These are phyloP conservation scores for Zygogramma bicolorata DNA, from an alignment of 2,888 invertebrate species.

Conservation along the genomic window DNA sequence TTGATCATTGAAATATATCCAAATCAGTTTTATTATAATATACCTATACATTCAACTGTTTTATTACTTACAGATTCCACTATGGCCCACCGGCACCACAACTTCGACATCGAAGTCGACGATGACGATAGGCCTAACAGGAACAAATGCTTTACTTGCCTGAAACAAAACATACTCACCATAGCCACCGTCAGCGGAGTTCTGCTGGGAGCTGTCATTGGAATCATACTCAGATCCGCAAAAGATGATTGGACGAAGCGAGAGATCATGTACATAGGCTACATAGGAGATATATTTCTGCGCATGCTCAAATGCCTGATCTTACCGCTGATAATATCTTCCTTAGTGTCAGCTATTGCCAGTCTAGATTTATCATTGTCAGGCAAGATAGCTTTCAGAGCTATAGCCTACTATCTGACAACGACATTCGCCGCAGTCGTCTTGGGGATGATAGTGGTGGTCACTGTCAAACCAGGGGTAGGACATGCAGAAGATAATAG, in stretches of 20 bases:
- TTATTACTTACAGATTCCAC: background rate
- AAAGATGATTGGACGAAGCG: constrained; percentile 68
- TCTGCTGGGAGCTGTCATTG: constrained; percentile 69
- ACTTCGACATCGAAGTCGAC: constrained; percentile 42
- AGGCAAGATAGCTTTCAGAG: constrained; percentile 75
- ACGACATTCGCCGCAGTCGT: constrained; percentile 79
- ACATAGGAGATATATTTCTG: constrained; percentile 76
- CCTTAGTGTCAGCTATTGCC: constrained; percentile 78
- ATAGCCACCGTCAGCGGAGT: constrained; percentile 72
- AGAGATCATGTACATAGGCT: constrained; percentile 78
- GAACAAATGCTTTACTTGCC: constrained; percentile 55
- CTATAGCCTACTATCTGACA: constrained; percentile 76
- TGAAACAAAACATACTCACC: constrained; percentile 69
- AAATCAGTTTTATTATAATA: too few relatives aligned
- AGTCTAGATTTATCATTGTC: constrained; percentile 77
- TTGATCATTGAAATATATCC: too few relatives aligned
- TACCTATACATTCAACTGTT: background rate
- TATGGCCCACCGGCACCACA: constrained; percentile 41
- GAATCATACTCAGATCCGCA: constrained; percentile 66
- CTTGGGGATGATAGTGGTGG: constrained; percentile 78
- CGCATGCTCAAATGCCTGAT: constrained; percentile 81
- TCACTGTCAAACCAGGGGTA: constrained; percentile 74
- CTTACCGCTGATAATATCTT: constrained; percentile 78
- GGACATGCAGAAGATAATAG: constrained; percentile 44
- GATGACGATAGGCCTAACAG: constrained; percentile 19